Percentiles rank a stretch among this genome's conserved stretches.
Conservation (phyloP, 2,888 invertebrate genomes). For the Cryptus armator region DNA sequence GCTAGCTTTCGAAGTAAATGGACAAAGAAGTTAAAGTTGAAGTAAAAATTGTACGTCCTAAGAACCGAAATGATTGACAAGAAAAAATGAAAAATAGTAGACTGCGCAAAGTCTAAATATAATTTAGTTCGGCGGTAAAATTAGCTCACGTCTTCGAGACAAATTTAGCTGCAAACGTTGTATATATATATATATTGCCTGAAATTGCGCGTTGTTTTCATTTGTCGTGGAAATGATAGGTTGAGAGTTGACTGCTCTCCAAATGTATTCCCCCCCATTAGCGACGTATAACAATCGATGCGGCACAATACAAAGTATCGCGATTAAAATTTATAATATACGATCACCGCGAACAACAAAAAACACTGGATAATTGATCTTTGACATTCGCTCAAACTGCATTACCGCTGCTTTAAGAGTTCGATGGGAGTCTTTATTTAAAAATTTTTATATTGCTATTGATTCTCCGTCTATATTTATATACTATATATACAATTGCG, state of each 20-base stretch:
- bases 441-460: not conserved
- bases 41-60: not conserved
- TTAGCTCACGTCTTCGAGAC: not conserved
- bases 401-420: not conserved
- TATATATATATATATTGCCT: not conserved
- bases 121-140: not conserved
- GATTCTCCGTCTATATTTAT: not conserved
- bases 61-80: too few relatives aligned
- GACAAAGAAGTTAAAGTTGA: not conserved
- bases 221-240: not conserved
- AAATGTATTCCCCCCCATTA: constrained; percentile 19
- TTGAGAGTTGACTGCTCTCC: constrained; percentile 12
- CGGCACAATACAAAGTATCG: constrained; percentile 4
- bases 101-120: not conserved
- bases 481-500: not conserved
- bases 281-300: constrained; percentile 17
- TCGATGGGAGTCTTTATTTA: not conserved
- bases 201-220: not conserved
- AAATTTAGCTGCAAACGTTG: not conserved
- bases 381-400: constrained; percentile 44
- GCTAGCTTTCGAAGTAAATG: not conserved
- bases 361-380: constrained; percentile 61
- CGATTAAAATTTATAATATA: constrained; percentile 56
- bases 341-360: constrained; percentile 14
- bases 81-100: too few relatives aligned